phyloP scores from a whole-genome alignment of 2,113 vertebrate species.

The Phodopus roborovskii region DNA sequence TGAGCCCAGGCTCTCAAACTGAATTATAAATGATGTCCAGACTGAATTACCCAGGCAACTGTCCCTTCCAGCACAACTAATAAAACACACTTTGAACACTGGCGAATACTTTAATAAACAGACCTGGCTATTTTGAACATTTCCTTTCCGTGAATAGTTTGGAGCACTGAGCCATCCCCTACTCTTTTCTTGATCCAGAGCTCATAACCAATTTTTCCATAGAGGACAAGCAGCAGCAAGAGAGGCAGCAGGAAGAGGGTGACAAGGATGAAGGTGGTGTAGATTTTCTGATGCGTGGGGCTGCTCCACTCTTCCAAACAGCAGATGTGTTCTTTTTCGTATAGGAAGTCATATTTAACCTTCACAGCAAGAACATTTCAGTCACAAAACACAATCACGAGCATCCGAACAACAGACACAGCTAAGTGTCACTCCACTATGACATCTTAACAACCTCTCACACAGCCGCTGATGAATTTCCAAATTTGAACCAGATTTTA shows the following conservation, averaged over 20 bases:
- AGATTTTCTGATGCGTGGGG: conserved; percentile 83
- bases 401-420: background rate
- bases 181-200: conserved; percentile 88
- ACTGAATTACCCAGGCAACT: background rate
- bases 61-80: background rate
- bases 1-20: background rate
- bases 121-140: conserved; percentile 88
- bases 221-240: conserved; percentile 84
- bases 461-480: background rate
- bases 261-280: conserved; percentile 85
- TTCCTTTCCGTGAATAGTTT: conserved; percentile 85
- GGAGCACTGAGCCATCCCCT: conserved; percentile 86
- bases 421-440: background rate
- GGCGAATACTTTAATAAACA: conserved; percentile 47
- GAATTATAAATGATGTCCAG: background rate
- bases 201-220: conserved; percentile 85
- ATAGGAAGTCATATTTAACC: conserved; percentile 88
- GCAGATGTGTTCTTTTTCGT: conserved; percentile 85
- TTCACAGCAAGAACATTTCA: conserved; percentile 66
- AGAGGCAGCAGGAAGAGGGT: conserved; percentile 87
- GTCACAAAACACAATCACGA: conserved; percentile 4
- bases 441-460: background rate
- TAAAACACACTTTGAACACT: background rate
- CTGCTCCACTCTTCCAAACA: conserved; percentile 88
- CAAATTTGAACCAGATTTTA: background rate